These are phyloP conservation scores for Osmerus eperlanus DNA, from an alignment of 2,113 vertebrate species.

Conservation along the genomic window DNA sequence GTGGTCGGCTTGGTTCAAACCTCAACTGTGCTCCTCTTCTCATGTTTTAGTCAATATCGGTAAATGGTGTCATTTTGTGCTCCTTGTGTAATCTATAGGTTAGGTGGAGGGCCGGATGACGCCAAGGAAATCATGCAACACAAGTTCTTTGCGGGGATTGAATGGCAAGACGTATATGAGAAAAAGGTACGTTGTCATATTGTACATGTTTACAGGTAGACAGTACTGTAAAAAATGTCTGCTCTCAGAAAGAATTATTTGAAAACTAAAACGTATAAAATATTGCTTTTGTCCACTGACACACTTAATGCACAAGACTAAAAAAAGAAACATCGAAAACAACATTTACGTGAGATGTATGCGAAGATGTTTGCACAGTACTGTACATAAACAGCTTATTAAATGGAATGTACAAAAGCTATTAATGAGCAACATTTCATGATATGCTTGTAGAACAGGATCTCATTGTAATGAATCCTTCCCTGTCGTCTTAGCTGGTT, in stretches of 20 bases:
- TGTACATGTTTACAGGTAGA: neutral
- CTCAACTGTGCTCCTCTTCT: too few species aligned
- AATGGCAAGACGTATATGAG: constrained; percentile 82
- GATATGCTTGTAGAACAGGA: too few species aligned
- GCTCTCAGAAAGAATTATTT: neutral
- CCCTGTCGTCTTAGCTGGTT: constrained; percentile 63
- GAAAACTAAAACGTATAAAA: too few species aligned
- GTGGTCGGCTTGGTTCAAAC: too few species aligned
- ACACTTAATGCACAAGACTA: too few species aligned
- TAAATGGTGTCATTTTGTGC: constrained; percentile 7
- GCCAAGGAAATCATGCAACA: constrained; percentile 87
- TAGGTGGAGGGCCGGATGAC: constrained; percentile 79
- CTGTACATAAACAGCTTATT: neutral
- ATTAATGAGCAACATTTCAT: too few species aligned
- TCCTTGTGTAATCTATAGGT: constrained; percentile 58
- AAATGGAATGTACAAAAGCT: too few species aligned
- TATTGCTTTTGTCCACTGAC: too few species aligned
- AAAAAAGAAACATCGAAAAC: too few species aligned
- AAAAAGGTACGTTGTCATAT: constrained; percentile 71
- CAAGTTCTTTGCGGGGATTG: constrained; percentile 78
- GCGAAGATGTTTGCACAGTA: neutral
- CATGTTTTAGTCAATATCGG: too few species aligned
- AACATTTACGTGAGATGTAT: too few species aligned
- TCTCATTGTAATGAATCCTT: neutral
- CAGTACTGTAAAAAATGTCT: neutral